Evolutionary conservation across 2,797 vertebrate species (phyloP).

Genomic region (Chaunax sp.): DNA sequence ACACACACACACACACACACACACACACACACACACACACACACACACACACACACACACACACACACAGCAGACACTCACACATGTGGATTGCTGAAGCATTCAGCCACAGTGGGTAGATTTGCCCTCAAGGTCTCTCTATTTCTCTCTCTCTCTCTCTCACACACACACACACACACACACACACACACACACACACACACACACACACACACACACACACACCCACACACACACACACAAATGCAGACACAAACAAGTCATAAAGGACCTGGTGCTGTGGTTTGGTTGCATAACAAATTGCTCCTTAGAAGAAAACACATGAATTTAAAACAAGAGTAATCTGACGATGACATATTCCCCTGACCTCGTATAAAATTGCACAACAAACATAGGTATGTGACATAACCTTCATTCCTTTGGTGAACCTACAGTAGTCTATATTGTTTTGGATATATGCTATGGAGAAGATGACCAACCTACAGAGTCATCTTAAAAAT

Average conservation of each 20-base stretch:
- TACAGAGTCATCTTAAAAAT: too few species aligned
- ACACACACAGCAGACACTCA: constrained; percentile 30
- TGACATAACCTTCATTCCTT: too few species aligned
- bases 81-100: constrained; percentile 43
- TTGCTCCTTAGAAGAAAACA: constrained; percentile 45
- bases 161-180: constrained; percentile 7
- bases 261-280: constrained; percentile 42
- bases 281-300: constrained; percentile 66
- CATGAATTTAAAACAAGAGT: constrained; percentile 16
- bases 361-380: not conserved
- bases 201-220: not conserved
- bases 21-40: constrained; percentile 36
- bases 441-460: too few species aligned
- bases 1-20: constrained; percentile 33
- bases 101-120: constrained; percentile 48
- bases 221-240: not conserved
- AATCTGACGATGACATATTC: too few species aligned
- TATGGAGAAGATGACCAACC: too few species aligned
- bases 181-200: constrained; percentile 13
- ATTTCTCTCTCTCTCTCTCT: not conserved
- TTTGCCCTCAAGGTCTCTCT: constrained; percentile 59
- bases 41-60: constrained; percentile 29
- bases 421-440: too few species aligned
- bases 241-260: not conserved
- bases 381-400: too few species aligned